Base-by-base conservation (phyloP, 2,888 invertebrate species). In the Chironomus riparius region DNA sequence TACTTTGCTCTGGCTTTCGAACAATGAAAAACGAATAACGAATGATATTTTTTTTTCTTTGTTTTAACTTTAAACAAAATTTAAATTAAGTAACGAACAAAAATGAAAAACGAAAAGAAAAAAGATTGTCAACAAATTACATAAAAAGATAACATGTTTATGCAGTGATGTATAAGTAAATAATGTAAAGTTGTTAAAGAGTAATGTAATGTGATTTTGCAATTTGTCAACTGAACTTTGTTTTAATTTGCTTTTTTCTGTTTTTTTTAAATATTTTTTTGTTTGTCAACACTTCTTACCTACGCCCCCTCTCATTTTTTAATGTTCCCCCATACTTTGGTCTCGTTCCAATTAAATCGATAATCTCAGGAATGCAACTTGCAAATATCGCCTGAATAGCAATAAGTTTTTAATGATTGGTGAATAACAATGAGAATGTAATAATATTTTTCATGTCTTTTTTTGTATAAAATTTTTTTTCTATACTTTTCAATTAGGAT, bases 341-440 rank as follows among this genome's bases (percentile, higher is more conserved):
- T 89, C 98, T 94, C 90, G 96, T 96, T 88, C 98, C 98, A 90
- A 99, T 95, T 91, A 99, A 95, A 92, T 99, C 98, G 89, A 97
- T 97, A 89, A 99, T 98, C 93, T 99, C 98, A 87, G 98, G 98
- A 89, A 99, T 97, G 92, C 97, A 98, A 92, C 97, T 97, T 90
- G 98, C 98, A 94, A 99, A 99, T 92, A 98, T 97, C 90, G 98
- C 98, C 97, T 98, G 47, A 47, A 28, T 50, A 21, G n/a, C 47
- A 69, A 69, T 21, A 47, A n/a, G 13, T 71, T 75, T 65, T 68
- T 75, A 47, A 22, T 61, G 24, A 21, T 76, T 69, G 18, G 68
- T 74, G 48, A 68, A 74, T 68, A 74, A 56, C 38, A 72, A 65
- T 74, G 47, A 48, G 18, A 68, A 74, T 68, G 72, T 72, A 72